phyloP scores from a whole-genome alignment of 1,140 invertebrate genomes.

The Conus ventricosus region DNA sequence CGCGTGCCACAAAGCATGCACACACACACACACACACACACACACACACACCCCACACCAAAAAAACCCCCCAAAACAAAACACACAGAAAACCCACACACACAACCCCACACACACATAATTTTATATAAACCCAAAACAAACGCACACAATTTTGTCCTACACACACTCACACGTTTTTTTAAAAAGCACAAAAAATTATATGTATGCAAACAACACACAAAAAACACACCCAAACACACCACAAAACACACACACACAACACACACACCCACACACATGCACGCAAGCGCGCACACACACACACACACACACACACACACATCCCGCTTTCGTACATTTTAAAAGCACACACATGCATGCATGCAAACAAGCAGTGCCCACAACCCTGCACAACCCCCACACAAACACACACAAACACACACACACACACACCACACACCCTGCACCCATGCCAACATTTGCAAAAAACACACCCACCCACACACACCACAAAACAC shows the following conservation, averaged over 20 bases:
- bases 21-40: too few species aligned
- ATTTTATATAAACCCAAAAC: background rate
- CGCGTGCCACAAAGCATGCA: too few species aligned
- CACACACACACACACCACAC: too few species aligned
- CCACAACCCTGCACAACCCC: background rate
- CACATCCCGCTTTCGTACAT: background rate
- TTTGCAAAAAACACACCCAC: too few species aligned
- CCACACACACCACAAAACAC: too few species aligned
- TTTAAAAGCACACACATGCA: background rate
- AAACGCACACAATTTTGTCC: background rate
- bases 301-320: background rate
- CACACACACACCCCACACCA: too few species aligned
- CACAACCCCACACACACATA: background rate
- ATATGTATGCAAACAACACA: background rate
- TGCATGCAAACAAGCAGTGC: background rate
- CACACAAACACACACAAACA: too few species aligned
- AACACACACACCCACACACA: slow-evolving; percentile 10
- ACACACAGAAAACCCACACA: background rate
- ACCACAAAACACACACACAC: background rate
- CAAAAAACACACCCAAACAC: background rate
- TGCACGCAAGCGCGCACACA: slow-evolving; percentile 5
- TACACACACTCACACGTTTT: background rate
- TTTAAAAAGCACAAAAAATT: background rate
- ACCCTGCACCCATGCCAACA: too few species aligned
- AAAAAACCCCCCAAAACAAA: too few species aligned